Conservation (phyloP, 2,797 vertebrate genomes). For the Myioborus melanocephalus region DNA sequence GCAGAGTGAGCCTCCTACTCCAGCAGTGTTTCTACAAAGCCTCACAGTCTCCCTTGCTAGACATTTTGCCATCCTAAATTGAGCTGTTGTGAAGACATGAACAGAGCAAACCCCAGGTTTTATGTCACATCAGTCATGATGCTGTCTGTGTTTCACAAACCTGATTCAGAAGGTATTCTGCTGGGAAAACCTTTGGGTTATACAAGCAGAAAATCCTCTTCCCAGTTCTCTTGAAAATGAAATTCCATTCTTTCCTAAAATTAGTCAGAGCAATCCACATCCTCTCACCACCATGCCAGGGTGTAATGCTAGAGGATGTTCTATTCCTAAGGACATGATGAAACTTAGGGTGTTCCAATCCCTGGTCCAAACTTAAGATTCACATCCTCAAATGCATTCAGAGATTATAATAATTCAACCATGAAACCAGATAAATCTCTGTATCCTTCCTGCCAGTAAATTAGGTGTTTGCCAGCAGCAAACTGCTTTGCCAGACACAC, state of each 20-base stretch:
- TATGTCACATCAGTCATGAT: neutral
- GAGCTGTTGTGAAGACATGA: neutral
- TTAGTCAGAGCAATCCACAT: slow-evolving; percentile 39
- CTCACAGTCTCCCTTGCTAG: neutral
- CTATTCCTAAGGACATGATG: neutral
- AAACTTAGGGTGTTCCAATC: neutral
- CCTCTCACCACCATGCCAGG: neutral
- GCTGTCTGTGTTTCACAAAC: neutral
- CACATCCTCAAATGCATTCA: neutral
- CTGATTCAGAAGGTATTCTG: neutral
- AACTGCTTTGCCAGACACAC: neutral
- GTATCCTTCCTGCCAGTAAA: neutral
- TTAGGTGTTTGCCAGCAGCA: neutral
- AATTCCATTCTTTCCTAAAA: neutral
- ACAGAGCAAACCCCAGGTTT: neutral
- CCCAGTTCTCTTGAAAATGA: neutral
- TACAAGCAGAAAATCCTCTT: neutral
- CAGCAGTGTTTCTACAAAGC: neutral
- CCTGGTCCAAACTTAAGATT: neutral
- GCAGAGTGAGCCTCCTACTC: neutral
- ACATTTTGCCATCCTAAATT: neutral
- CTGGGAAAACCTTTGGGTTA: neutral
- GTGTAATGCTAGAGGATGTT: neutral
- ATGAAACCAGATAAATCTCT: neutral
- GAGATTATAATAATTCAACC: neutral